Evolutionary conservation across 2,113 vertebrate species (phyloP).

Genomic region (Dasyprocta punctata): DNA sequence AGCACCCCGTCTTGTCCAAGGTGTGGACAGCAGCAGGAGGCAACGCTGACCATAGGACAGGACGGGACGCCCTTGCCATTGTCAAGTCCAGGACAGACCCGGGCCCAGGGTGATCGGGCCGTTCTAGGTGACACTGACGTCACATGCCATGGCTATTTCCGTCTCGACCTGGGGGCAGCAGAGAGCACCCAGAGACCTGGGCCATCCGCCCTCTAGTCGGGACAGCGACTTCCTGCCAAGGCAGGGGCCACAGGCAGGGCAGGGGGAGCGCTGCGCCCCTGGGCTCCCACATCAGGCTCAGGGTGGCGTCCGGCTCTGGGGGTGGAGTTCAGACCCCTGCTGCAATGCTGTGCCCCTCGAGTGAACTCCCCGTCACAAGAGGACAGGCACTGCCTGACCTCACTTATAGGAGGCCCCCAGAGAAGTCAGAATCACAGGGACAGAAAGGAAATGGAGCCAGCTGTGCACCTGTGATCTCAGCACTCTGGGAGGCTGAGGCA

Average conservation of each 20-base stretch:
- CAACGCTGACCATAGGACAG: fast-evolving
- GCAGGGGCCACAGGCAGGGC: not conserved
- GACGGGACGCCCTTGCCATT: no score
- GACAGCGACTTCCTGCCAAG: not conserved
- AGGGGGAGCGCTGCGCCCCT: fast-evolving
- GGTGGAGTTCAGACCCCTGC: fast-evolving
- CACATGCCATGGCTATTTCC: fast-evolving
- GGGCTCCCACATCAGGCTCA: not conserved
- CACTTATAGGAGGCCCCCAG: not conserved
- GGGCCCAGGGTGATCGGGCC: no score
- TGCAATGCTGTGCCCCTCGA: fast-evolving
- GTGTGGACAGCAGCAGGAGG: no score
- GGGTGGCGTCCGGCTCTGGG: not conserved
- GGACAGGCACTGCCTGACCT: not conserved
- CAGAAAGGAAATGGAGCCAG: not conserved
- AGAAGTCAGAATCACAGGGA: not conserved
- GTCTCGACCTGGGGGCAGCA: fast-evolving
- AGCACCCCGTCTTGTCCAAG: not conserved
- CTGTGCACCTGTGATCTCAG: not conserved
- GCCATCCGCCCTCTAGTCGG: not conserved
- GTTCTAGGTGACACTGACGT: fast-evolving
- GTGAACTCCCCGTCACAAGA: not conserved
- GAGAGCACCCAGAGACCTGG: no score
- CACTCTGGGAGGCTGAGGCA: not conserved
- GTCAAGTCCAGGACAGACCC: not conserved